These are phyloP conservation scores for Boulengeromyrus knoepffleri DNA, from an alignment of 2,113 vertebrate genomes.

Conservation along the genomic window DNA sequence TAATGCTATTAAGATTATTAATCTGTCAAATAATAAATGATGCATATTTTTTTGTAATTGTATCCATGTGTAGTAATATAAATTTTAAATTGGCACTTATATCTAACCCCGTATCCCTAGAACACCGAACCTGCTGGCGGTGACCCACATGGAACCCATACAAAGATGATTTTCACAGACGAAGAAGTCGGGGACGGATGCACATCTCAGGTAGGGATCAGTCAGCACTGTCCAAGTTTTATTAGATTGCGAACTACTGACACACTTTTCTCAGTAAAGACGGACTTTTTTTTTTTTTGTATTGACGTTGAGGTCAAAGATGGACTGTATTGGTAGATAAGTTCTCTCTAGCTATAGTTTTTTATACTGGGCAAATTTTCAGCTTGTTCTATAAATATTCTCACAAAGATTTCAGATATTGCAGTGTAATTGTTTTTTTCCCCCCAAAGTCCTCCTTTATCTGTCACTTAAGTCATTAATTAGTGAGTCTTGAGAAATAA, in stretches of 20 bases:
- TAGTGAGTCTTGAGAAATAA: not conserved
- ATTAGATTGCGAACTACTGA: not conserved
- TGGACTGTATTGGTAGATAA: not conserved
- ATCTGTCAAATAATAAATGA: not conserved
- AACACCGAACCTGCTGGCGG: not conserved
- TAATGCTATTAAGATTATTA: not conserved
- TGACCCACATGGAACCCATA: not conserved
- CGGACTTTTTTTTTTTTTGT: not conserved
- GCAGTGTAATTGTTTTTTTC: not conserved
- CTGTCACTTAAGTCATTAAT: not conserved
- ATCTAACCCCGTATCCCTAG: not conserved
- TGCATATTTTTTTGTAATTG: not conserved
- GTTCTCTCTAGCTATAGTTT: not conserved
- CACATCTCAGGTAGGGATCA: not conserved
- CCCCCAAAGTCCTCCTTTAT: not conserved
- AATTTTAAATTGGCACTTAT: not conserved
- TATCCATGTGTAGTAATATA: not conserved
- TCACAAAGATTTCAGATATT: not conserved
- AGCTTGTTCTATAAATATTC: not conserved
- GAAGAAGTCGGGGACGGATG: not conserved
- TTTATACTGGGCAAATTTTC: not conserved
- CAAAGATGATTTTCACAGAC: not conserved
- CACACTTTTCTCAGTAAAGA: not conserved
- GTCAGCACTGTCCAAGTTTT: not conserved
- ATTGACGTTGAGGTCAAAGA: not conserved